Conservation (phyloP, 2,113 vertebrate genomes). For the Ameiurus melas region DNA sequence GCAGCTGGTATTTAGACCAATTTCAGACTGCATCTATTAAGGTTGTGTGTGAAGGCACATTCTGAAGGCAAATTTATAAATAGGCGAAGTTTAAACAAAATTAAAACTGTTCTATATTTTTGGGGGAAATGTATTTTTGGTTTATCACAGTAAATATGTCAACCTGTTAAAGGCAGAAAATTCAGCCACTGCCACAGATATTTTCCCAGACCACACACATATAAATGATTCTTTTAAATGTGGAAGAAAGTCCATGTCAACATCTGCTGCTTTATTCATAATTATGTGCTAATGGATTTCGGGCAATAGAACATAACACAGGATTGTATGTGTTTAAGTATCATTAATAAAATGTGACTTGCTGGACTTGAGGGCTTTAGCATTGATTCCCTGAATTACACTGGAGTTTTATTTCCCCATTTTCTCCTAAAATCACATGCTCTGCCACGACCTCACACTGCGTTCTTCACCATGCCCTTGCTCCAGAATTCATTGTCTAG, state of each 20-base stretch:
- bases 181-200: neutral
- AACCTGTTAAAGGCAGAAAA: neutral
- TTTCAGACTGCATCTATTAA: neutral
- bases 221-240: neutral
- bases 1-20: neutral
- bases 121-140: too few species aligned
- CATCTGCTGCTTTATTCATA: neutral
- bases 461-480: neutral
- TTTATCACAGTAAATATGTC: neutral
- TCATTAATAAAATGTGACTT: slow-evolving; percentile 10
- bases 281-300: neutral
- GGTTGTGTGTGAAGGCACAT: neutral
- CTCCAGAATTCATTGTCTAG: slow-evolving; percentile 9
- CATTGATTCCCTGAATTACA: neutral
- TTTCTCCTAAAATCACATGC: slow-evolving; percentile 15
- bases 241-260: neutral
- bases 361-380: slow-evolving; percentile 28
- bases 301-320: too few species aligned
- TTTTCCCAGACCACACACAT: neutral
- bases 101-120: neutral
- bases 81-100: neutral
- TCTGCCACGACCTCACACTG: slow-evolving; percentile 1
- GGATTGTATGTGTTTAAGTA: neutral
- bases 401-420: neutral
- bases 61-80: neutral